These are phyloP conservation scores for Sula dactylatra DNA, from an alignment of 2,113 vertebrate species.

Conservation along the genomic window DNA sequence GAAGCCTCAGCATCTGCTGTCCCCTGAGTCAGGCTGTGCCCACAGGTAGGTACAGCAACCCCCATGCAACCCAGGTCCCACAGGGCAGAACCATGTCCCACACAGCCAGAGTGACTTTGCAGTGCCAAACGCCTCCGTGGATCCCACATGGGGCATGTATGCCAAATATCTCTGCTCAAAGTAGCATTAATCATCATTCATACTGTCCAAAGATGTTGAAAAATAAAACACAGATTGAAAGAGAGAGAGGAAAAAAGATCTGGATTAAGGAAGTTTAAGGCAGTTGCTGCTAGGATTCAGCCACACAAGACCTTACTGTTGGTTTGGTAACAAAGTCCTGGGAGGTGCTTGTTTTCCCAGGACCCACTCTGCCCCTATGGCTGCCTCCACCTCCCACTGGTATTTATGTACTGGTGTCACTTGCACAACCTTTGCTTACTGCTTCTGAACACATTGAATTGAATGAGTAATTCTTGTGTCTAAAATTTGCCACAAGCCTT, in stretches of 20 bases:
- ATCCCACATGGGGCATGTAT: fast-evolving
- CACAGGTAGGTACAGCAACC: fast-evolving
- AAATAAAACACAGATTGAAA: neutral
- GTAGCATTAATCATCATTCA: neutral
- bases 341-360: fast-evolving
- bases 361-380: neutral
- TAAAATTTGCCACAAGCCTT: neutral
- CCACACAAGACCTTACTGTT: neutral
- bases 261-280: neutral
- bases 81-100: neutral
- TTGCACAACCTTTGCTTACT: neutral
- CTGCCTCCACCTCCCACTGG: neutral
- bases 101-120: neutral
- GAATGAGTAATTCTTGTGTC: neutral
- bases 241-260: neutral
- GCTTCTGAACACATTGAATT: neutral
- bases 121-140: fast-evolving
- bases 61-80: neutral
- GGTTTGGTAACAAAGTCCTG: neutral
- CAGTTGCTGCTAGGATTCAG: neutral
- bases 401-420: neutral
- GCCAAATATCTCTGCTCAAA: neutral
- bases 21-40: neutral
- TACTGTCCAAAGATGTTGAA: neutral
- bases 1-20: neutral